Conservation (phyloP, 2,113 vertebrate species). For the Nothoprocta pentlandii region DNA sequence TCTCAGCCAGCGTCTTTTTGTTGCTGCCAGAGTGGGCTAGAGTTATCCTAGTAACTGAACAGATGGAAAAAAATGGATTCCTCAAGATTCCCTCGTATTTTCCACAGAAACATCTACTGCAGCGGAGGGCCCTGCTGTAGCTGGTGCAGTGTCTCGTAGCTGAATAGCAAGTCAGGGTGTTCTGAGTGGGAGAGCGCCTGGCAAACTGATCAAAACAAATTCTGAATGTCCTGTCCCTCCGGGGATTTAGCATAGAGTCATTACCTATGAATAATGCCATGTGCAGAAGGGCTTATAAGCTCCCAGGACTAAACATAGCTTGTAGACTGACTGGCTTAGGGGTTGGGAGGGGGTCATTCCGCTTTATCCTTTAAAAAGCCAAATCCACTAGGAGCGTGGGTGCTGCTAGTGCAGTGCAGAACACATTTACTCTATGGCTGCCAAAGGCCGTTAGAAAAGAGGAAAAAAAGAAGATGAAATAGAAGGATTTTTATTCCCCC, state of each 20-base stretch:
- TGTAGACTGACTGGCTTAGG: not conserved
- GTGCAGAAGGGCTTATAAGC: constrained; percentile 51
- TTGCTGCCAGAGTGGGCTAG: not conserved
- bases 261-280: constrained; percentile 60
- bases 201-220: constrained; percentile 37
- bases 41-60: not conserved
- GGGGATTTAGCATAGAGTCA: constrained; percentile 47
- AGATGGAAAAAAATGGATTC: not conserved
- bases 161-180: not conserved
- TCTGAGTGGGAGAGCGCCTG: not conserved
- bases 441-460: not conserved
- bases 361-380: not conserved
- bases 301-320: constrained; percentile 51
- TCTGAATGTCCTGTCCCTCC: constrained; percentile 33
- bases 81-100: not conserved
- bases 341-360: not conserved
- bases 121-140: not conserved
- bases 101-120: not conserved
- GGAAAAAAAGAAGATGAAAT: not conserved
- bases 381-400: not conserved
- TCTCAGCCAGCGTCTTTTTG: not conserved
- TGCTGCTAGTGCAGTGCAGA: not conserved
- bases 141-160: not conserved
- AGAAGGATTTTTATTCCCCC: not conserved
- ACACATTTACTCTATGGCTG: not conserved